Conservation (phyloP, 1,140 invertebrate species). For the Aradophagus sp. region DNA sequence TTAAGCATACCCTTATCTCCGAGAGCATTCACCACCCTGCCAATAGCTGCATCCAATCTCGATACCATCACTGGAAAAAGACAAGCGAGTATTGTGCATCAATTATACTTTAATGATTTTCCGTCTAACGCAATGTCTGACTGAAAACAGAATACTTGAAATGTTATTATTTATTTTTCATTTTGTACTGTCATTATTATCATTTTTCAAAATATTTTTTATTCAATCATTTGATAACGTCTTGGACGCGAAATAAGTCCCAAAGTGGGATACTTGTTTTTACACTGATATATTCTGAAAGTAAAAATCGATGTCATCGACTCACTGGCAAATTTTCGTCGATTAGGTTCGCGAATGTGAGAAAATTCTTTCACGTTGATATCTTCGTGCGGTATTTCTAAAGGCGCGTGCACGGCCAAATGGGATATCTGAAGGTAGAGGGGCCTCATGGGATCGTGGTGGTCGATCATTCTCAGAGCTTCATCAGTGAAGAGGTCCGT, state of each 20-base stretch:
- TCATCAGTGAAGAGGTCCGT: constrained; percentile 82
- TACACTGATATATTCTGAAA: no score
- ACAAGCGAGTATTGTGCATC: no score
- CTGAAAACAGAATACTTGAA: no score
- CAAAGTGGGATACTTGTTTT: no score
- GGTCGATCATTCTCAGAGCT: constrained; percentile 77
- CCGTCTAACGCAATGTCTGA: no score
- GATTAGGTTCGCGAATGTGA: constrained; percentile 79
- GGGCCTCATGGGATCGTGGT: constrained; percentile 77
- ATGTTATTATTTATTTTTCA: no score
- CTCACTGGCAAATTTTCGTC: constrained; percentile 81
- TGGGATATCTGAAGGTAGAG: constrained; percentile 83
- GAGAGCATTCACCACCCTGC: constrained; percentile 78
- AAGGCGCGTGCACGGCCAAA: constrained; percentile 80
- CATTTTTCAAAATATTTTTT: no score
- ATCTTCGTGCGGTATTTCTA: constrained; percentile 78
- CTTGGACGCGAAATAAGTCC: no score
- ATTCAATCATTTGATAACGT: no score
- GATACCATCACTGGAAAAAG: constrained; percentile 79
- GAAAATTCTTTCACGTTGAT: constrained; percentile 79
- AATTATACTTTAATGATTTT: no score
- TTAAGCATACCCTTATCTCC: constrained; percentile 77
- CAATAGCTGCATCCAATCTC: constrained; percentile 83
- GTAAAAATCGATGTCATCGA: constrained; percentile 8
- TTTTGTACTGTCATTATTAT: no score